A percentile compares a stretch with the other conserved stretches of the same genome.
phyloP scores from a whole-genome alignment of 2,888 invertebrate genomes.

The Drosophila peninsularis region DNA sequence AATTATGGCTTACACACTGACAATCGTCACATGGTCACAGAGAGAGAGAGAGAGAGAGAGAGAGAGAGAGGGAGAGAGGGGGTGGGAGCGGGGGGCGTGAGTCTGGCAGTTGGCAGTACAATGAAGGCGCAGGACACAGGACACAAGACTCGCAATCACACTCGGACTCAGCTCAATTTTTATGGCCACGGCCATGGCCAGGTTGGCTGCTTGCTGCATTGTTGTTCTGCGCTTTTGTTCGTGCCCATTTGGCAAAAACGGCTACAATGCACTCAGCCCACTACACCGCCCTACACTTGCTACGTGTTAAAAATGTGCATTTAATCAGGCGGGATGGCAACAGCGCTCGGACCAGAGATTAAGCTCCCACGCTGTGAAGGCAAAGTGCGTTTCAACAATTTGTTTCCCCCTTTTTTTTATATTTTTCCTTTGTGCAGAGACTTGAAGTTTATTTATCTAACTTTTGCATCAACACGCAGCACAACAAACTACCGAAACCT shows the following conservation, averaged over 20 bases:
- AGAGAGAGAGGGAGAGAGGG: background rate
- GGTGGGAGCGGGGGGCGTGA: background rate
- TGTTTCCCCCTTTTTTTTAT: background rate
- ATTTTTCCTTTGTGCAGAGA: slow-evolving; percentile 23
- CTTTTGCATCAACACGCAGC: slow-evolving; percentile 77
- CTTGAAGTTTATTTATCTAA: slow-evolving; percentile 78
- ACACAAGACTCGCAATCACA: slow-evolving; percentile 11
- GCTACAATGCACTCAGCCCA: slow-evolving; percentile 18
- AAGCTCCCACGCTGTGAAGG: slow-evolving; percentile 54
- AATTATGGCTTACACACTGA: slow-evolving; percentile 72
- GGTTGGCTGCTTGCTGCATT: slow-evolving; percentile 24
- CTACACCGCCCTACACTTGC: slow-evolving; percentile 12
- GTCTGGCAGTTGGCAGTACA: slow-evolving; percentile 52
- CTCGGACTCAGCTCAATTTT: slow-evolving; percentile 29
- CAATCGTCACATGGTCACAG: slow-evolving; percentile 70
- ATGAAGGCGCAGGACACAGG: slow-evolving; percentile 51
- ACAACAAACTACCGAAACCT: slow-evolving; percentile 40
- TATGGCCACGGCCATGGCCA: slow-evolving; percentile 35
- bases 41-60: background rate
- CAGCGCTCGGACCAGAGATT: slow-evolving; percentile 8
- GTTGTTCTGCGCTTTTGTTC: slow-evolving; percentile 48
- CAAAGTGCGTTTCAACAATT: slow-evolving; percentile 48
- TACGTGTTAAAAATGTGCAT: slow-evolving; percentile 75
- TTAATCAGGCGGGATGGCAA: slow-evolving; percentile 51
- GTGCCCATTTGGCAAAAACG: slow-evolving; percentile 30